Evolutionary conservation across 2,797 vertebrate genomes (phyloP).

Genomic region (Spondyliosoma cantharus): DNA sequence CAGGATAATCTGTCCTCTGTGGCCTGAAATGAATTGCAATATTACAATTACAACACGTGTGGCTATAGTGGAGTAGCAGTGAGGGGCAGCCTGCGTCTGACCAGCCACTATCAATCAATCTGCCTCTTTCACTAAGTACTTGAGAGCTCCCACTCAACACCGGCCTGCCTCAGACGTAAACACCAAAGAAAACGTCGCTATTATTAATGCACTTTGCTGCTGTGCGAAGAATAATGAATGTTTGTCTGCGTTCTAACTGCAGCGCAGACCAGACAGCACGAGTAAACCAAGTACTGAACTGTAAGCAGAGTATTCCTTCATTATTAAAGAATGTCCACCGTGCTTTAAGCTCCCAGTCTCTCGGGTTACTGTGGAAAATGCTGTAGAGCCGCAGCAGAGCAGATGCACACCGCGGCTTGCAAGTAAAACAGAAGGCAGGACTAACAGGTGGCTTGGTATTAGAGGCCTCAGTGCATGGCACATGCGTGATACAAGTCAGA

Average conservation of each 20-base stretch:
- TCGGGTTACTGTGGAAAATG: constrained; percentile 75
- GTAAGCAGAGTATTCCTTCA: constrained; percentile 77
- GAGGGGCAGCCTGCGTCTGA: constrained; percentile 35
- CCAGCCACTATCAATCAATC: constrained; percentile 51
- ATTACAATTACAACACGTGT: constrained; percentile 67
- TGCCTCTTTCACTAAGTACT: constrained; percentile 23
- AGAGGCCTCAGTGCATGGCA: constrained; percentile 12
- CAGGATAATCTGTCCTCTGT: constrained; percentile 79
- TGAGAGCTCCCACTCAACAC: constrained; percentile 18
- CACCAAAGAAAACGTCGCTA: constrained; percentile 2
- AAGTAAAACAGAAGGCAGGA: constrained; percentile 40
- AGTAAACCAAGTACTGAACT: constrained; percentile 51
- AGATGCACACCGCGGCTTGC: constrained; percentile 51
- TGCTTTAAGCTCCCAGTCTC: constrained; percentile 66
- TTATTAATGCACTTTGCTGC: constrained; percentile 3
- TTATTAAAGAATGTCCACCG: constrained; percentile 77
- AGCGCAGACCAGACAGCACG: constrained; percentile 6
- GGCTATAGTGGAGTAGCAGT: constrained; percentile 27
- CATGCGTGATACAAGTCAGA: background rate
- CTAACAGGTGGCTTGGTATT: constrained; percentile 64
- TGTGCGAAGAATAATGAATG: constrained; percentile 37
- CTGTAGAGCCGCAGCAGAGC: constrained; percentile 57
- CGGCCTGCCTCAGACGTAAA: background rate
- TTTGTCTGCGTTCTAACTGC: constrained; percentile 41
- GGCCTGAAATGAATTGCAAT: constrained; percentile 72